A percentile compares a stretch with the other conserved stretches of the same genome.
Evolutionary conservation across 2,888 invertebrate genomes (phyloP).

Genomic region (Nebria salina): DNA sequence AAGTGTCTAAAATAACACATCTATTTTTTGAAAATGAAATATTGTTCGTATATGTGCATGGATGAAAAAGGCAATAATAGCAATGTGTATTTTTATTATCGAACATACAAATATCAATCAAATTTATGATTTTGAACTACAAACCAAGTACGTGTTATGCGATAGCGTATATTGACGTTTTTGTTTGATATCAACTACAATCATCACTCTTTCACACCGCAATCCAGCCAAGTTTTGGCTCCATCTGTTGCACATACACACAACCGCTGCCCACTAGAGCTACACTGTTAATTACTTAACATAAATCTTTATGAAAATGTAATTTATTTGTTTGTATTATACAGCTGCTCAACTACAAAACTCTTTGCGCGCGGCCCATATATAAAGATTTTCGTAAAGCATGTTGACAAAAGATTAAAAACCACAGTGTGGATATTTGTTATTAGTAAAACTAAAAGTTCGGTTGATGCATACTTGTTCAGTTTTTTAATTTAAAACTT

Average conservation of each 20-base stretch:
- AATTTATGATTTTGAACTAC: background rate
- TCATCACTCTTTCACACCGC: background rate
- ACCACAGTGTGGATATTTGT: no score
- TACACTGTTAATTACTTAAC: slow-evolving; percentile 32
- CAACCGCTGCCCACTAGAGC: background rate
- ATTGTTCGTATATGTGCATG: background rate
- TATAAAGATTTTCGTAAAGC: background rate
- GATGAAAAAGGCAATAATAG: background rate
- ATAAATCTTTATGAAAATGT: slow-evolving; percentile 44
- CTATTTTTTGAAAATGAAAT: background rate
- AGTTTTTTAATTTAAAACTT: background rate
- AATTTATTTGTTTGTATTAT: slow-evolving; percentile 25
- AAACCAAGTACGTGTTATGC: background rate
- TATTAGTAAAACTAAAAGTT: no score
- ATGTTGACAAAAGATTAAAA: no score
- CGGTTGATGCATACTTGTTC: background rate
- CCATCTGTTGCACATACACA: slow-evolving; percentile 22
- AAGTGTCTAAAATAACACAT: background rate
- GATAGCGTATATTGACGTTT: background rate
- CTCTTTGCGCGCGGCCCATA: background rate
- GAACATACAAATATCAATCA: background rate
- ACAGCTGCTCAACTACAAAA: background rate
- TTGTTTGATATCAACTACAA: background rate
- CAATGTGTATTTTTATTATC: background rate
- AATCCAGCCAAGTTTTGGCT: background rate